Evolutionary conservation across 1,140 invertebrate species (phyloP).

Genomic region (Drosophila azteca): DNA sequence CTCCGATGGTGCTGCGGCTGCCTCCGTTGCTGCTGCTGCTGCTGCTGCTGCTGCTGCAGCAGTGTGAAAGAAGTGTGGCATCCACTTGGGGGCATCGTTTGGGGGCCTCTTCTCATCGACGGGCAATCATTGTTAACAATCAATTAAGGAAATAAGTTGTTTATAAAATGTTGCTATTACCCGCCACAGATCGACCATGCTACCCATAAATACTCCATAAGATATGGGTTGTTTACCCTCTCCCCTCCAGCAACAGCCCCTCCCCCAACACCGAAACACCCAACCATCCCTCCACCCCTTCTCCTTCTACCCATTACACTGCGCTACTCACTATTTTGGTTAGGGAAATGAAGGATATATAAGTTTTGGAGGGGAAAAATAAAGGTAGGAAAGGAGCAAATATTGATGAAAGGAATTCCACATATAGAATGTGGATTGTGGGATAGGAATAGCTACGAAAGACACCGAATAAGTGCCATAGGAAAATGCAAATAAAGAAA

Average conservation of each 20-base stretch:
- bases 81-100: constrained; percentile 42
- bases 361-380: too few species aligned
- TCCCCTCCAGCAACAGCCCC: constrained; percentile 8
- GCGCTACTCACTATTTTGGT: not conserved
- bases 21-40: constrained; percentile 3
- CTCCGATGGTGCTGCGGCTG: constrained; percentile 16
- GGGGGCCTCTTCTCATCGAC: constrained; percentile 29
- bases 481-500: too few species aligned
- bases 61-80: constrained; percentile 76
- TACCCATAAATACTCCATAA: constrained; percentile 70
- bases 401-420: too few species aligned
- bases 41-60: constrained; percentile 32
- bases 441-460: too few species aligned
- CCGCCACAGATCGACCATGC: constrained; percentile 45
- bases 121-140: constrained; percentile 81
- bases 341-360: too few species aligned
- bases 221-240: constrained; percentile 51
- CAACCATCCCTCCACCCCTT: constrained; percentile 11
- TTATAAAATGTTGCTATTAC: constrained; percentile 83
- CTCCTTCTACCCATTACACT: constrained; percentile 52
- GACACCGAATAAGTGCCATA: too few species aligned
- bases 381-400: too few species aligned
- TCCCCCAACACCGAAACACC: not conserved
- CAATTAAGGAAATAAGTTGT: constrained; percentile 83
- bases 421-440: too few species aligned